These are phyloP conservation scores for Pocota personata DNA, from an alignment of 2,888 invertebrate species.

Conservation along the genomic window DNA sequence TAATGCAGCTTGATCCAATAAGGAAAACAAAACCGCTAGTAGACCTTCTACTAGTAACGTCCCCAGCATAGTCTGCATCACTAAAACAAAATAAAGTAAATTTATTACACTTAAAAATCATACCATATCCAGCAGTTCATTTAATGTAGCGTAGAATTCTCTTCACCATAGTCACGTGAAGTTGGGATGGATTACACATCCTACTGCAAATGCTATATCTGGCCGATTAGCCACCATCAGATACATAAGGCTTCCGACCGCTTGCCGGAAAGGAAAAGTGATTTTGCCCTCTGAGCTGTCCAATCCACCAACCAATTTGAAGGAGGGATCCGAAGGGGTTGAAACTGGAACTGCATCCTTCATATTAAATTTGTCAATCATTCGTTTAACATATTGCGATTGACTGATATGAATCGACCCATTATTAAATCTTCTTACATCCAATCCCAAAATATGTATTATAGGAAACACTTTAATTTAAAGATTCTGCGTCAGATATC, in stretches of 20 bases:
- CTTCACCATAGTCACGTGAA: constrained; percentile 11
- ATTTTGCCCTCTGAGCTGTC: constrained; percentile 15
- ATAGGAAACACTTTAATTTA: not conserved
- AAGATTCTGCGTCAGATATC: constrained; percentile 24
- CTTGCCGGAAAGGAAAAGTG: constrained; percentile 31
- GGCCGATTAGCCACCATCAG: constrained; percentile 23
- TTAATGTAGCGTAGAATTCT: constrained; percentile 6
- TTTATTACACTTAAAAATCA: constrained; percentile 4
- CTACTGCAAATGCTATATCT: constrained; percentile 47
- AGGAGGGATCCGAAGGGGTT: constrained; percentile 46
- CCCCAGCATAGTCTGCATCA: constrained; percentile 52
- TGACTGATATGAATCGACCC: constrained; percentile 25
- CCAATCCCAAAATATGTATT: constrained; percentile 24
- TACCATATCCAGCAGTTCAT: not conserved
- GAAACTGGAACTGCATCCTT: constrained; percentile 34
- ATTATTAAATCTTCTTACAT: constrained; percentile 41
- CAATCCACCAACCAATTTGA: constrained; percentile 8
- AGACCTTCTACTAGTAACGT: constrained; percentile 22
- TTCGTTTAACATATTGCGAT: constrained; percentile 22
- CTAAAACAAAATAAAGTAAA: constrained; percentile 46
- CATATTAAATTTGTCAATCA: constrained; percentile 29
- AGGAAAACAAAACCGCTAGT: constrained; percentile 47
- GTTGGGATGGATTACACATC: constrained; percentile 17
- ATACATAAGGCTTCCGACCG: constrained; percentile 24
- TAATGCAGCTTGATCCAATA: constrained; percentile 33